phyloP scores from a whole-genome alignment of 2,888 invertebrate genomes.

The Drosophila borborema region DNA sequence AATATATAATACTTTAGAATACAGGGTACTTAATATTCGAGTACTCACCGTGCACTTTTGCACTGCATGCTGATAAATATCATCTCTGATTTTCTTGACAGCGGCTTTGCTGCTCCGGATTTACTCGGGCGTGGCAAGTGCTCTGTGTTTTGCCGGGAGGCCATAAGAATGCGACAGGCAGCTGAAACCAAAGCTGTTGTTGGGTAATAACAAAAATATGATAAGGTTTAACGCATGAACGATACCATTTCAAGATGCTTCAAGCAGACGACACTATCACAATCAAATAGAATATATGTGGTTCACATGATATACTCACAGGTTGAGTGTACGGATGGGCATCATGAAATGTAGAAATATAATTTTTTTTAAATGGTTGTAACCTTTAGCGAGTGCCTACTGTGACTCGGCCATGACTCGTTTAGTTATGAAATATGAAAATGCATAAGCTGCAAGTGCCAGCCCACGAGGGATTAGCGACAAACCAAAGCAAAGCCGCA shows the following conservation, averaged over 20 bases:
- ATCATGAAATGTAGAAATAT: background rate
- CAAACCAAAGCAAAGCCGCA: constrained; percentile 63
- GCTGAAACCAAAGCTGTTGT: constrained; percentile 46
- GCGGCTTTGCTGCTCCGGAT: constrained; percentile 32
- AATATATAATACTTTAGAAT: background rate
- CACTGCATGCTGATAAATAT: constrained; percentile 56
- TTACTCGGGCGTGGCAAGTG: constrained; percentile 51
- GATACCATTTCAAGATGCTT: constrained; percentile 33
- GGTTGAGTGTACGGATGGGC: constrained; percentile 3
- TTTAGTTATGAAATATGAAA: constrained; percentile 39
- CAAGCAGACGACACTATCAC: constrained; percentile 46
- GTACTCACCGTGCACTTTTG: background rate
- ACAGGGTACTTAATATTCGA: constrained; percentile 4
- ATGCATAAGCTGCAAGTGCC: constrained; percentile 55
- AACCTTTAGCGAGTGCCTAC: constrained; percentile 5
- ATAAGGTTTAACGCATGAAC: constrained; percentile 54
- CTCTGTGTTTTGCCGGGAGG: constrained; percentile 34
- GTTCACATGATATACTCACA: constrained; percentile 3
- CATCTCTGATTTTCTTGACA: constrained; percentile 67
- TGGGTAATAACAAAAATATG: constrained; percentile 56
- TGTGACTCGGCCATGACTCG: constrained; percentile 9
- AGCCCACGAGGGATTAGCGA: constrained; percentile 63
- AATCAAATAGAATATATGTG: constrained; percentile 5
- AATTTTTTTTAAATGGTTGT: background rate
- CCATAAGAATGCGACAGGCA: constrained; percentile 50